A percentile compares a stretch with the other conserved stretches of the same genome.
These are phyloP conservation scores for Drosophila insularis DNA, from an alignment of 1,140 invertebrate genomes.

Conservation along the genomic window DNA sequence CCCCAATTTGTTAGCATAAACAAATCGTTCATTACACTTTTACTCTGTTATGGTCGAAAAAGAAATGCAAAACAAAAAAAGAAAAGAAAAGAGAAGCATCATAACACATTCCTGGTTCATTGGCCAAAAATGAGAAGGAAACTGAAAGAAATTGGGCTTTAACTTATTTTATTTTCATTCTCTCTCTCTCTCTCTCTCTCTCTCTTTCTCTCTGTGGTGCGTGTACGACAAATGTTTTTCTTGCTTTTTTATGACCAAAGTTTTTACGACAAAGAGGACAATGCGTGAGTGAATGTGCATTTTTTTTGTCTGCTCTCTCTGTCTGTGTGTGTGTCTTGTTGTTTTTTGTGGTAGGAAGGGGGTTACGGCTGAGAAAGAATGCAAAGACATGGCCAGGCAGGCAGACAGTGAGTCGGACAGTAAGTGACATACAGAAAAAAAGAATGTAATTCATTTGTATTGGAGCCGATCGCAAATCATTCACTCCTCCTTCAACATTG, in stretches of 20 bases:
- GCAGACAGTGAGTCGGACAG: background rate
- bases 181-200: background rate
- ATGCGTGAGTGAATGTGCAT: conserved; percentile 61
- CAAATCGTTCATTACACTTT: conserved; percentile 5
- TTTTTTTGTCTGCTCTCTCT: conserved; percentile 24
- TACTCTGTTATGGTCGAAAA: background rate
- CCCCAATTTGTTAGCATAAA: background rate
- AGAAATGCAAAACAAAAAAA: too few species aligned
- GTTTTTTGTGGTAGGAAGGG: conserved; percentile 4
- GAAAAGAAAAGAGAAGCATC: background rate
- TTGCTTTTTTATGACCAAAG: conserved; percentile 66
- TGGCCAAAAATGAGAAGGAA: conserved; percentile 21
- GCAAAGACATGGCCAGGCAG: conserved; percentile 14
- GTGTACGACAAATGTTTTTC: conserved; percentile 17
- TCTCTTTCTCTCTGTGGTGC: conserved; percentile 33
- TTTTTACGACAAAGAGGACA: conserved; percentile 70
- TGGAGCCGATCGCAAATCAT: conserved; percentile 22
- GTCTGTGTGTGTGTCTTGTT: conserved; percentile 17
- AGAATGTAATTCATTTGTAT: conserved; percentile 19
- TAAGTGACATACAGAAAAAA: conserved; percentile 11
- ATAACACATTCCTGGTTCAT: conserved; percentile 57
- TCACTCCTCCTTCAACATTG: conserved; percentile 26
- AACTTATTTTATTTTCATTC: conserved; percentile 38
- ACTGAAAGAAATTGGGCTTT: conserved; percentile 5
- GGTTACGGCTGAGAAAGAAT: conserved; percentile 32